A percentile compares a stretch with the other conserved stretches of the same genome.
These are phyloP conservation scores for Nothobranchius furzeri DNA, from an alignment of 2,113 vertebrate species.

Conservation along the genomic window DNA sequence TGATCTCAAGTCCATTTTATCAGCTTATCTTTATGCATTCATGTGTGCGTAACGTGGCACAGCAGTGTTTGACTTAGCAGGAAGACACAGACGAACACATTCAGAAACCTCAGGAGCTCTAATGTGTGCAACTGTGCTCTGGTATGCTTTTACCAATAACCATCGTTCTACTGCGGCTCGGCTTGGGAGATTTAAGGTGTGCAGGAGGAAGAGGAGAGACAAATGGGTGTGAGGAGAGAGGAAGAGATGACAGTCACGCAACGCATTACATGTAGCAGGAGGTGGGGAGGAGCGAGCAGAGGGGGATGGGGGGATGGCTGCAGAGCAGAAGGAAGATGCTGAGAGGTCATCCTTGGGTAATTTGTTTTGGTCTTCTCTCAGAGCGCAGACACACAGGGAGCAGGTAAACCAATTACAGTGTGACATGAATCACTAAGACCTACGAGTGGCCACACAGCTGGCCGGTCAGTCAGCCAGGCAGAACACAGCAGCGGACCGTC, in stretches of 20 bases:
- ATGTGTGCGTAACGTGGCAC: constrained; percentile 31
- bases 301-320: constrained; percentile 42
- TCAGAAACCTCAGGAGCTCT: constrained; percentile 16
- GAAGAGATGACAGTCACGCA: constrained; percentile 30
- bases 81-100: constrained; percentile 19
- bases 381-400: constrained; percentile 75
- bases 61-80: constrained; percentile 37
- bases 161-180: constrained; percentile 10
- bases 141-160: constrained; percentile 17
- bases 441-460: constrained; percentile 63
- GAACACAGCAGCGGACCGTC: constrained; percentile 26
- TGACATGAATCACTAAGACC: constrained; percentile 78
- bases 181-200: constrained; percentile 23
- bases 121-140: constrained; percentile 4
- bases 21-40: constrained; percentile 38
- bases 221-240: constrained; percentile 25
- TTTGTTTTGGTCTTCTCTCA: constrained; percentile 77
- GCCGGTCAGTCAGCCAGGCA: constrained; percentile 4
- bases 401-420: constrained; percentile 80
- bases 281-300: constrained; percentile 39
- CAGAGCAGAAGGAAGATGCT: constrained; percentile 55
- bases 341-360: constrained; percentile 77
- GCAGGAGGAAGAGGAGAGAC: constrained; percentile 22
- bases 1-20: constrained; percentile 45
- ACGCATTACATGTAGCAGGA: constrained; percentile 58